A percentile compares a stretch with the other conserved stretches of the same genome.
phyloP scores from a whole-genome alignment of 2,888 invertebrate species.

The Xestoiulus laeticollis region DNA sequence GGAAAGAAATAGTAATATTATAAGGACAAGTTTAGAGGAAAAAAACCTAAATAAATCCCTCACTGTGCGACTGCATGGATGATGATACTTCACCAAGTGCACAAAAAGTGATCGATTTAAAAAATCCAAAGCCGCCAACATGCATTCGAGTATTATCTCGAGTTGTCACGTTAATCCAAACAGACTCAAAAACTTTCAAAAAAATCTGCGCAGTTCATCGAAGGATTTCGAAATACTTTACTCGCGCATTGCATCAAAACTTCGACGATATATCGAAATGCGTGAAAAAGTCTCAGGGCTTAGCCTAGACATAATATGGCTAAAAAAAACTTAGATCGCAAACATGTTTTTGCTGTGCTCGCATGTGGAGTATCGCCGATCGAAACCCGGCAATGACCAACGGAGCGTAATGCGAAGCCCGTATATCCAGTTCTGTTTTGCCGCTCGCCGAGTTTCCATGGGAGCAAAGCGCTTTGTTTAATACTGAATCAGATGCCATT shows the following conservation, averaged over 20 bases:
- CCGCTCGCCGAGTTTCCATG: not conserved
- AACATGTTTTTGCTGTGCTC: not conserved
- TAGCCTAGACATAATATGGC: not conserved
- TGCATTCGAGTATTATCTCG: not conserved
- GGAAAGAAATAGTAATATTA: no score
- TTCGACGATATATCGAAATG: not conserved
- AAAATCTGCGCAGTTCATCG: no score
- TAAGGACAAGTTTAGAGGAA: no score
- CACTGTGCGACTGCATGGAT: no score
- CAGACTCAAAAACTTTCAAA: not conserved
- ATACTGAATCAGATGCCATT: not conserved
- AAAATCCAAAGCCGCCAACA: not conserved
- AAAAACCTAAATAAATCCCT: no score
- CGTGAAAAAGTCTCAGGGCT: not conserved
- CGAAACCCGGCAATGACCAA: constrained; percentile 1
- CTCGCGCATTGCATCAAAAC: not conserved
- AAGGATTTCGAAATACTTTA: not conserved
- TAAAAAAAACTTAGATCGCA: not conserved
- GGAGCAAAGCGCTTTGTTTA: constrained; percentile 9
- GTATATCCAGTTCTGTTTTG: not conserved
- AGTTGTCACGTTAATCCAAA: not conserved
- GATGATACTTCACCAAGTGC: not conserved
- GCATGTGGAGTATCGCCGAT: not conserved
- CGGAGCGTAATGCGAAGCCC: not conserved
- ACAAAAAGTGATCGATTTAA: not conserved